These are phyloP conservation scores for Tortrix viridana DNA, from an alignment of 2,888 invertebrate genomes.

Conservation along the genomic window DNA sequence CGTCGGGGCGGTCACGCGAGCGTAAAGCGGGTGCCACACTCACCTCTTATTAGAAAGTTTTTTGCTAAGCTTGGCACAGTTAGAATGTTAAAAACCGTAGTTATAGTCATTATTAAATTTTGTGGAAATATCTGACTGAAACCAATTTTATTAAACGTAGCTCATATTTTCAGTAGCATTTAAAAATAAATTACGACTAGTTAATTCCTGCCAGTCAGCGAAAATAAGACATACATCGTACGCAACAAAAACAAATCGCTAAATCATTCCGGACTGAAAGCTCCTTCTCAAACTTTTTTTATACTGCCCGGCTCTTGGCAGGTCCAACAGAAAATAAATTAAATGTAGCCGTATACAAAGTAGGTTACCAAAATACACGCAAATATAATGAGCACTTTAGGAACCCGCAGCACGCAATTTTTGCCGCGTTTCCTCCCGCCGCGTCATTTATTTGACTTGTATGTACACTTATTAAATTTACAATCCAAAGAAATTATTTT, in stretches of 20 bases:
- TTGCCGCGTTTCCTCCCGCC: conserved; percentile 6
- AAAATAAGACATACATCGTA: conserved; percentile 28
- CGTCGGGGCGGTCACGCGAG: conserved; percentile 14
- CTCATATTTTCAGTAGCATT: no score
- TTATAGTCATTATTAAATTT: no score
- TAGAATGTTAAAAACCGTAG: no score
- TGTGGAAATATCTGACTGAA: no score
- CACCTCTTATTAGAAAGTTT: not conserved
- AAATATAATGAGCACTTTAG: conserved; percentile 35
- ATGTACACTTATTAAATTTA: conserved; percentile 7
- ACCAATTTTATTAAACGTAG: no score
- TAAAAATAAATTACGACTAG: no score
- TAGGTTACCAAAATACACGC: conserved; percentile 36
- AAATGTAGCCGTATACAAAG: conserved; percentile 26
- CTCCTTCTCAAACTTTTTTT: conserved; percentile 28
- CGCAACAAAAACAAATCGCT: conserved; percentile 32
- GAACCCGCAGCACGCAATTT: conserved; percentile 34
- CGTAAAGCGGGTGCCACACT: not conserved
- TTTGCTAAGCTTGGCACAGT: not conserved
- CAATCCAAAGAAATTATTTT: not conserved
- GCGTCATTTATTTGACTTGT: conserved; percentile 18
- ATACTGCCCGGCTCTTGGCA: conserved; percentile 34
- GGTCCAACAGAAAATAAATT: conserved; percentile 33
- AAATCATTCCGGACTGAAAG: conserved; percentile 33
- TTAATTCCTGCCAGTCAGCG: conserved; percentile 1